Conservation (phyloP, 2,888 invertebrate species). For the Smittia aterrima region DNA sequence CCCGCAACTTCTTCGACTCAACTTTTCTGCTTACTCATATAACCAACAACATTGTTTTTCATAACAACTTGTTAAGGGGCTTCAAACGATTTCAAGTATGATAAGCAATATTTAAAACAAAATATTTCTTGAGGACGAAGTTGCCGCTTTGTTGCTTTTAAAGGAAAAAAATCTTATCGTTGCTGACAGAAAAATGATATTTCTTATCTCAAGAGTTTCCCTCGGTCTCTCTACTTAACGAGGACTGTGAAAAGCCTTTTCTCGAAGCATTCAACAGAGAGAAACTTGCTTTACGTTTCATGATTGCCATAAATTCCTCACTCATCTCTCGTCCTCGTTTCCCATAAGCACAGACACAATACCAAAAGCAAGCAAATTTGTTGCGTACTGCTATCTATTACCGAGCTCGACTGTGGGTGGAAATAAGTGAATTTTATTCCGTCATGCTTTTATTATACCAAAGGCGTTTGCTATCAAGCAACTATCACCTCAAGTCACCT, state of each 20-base stretch:
- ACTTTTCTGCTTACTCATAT: too few species aligned
- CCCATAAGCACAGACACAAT: conserved; percentile 16
- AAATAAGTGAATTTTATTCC: neutral
- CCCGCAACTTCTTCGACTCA: too few species aligned
- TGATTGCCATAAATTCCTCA: neutral
- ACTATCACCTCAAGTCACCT: neutral
- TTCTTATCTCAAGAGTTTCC: too few species aligned
- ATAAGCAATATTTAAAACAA: too few species aligned
- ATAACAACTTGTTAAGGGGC: too few species aligned
- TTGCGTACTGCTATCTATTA: conserved; percentile 4
- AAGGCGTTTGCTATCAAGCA: neutral
- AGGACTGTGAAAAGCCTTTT: neutral
- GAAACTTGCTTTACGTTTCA: neutral
- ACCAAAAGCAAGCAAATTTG: neutral
- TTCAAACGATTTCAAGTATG: too few species aligned
- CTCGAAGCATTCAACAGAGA: too few species aligned
- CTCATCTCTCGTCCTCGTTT: neutral
- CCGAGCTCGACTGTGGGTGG: neutral
- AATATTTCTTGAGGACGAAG: too few species aligned
- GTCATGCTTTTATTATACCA: neutral
- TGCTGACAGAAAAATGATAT: too few species aligned
- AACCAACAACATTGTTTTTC: too few species aligned
- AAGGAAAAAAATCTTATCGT: too few species aligned
- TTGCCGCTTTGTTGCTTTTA: too few species aligned
- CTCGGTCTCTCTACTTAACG: neutral